A percentile compares a stretch with the other conserved stretches of the same genome.
Conservation (phyloP, 2,113 vertebrate species). For the Pipra filicauda region DNA sequence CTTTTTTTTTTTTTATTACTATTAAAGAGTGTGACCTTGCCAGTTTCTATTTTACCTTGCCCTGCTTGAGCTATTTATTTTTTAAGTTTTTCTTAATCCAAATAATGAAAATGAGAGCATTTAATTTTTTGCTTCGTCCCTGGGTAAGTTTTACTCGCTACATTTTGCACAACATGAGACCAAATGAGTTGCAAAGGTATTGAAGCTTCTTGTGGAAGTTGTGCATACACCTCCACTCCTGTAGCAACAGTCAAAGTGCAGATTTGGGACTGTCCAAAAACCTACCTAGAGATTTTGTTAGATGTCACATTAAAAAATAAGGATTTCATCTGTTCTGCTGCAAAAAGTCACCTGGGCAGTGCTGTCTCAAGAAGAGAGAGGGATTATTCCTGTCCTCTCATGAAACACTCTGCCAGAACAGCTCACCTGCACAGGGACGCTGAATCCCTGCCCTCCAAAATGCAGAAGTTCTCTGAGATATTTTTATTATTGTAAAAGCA, state of each 20-base stretch:
- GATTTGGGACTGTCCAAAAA: not conserved
- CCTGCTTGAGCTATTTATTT: not conserved
- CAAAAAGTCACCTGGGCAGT: not conserved
- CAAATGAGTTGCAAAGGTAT: not conserved
- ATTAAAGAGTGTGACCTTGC: not conserved
- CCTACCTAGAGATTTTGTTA: not conserved
- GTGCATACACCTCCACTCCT: not conserved
- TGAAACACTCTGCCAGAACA: not conserved
- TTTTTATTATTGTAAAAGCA: not conserved
- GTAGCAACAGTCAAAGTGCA: not conserved
- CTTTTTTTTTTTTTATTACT: not conserved
- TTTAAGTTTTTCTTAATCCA: not conserved
- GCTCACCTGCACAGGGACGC: not conserved
- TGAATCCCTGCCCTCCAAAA: not conserved
- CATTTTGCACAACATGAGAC: not conserved
- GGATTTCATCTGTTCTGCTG: not conserved
- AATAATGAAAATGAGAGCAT: not conserved
- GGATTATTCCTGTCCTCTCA: not conserved
- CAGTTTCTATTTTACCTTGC: not conserved
- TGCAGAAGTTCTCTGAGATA: not conserved
- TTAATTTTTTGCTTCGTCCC: not conserved
- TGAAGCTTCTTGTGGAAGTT: not conserved
- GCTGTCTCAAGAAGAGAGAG: not conserved
- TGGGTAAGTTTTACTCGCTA: not conserved
- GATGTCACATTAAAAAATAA: not conserved